Percentiles rank a stretch among this genome's conserved stretches.
Evolutionary conservation across 2,888 invertebrate genomes (phyloP).

Genomic region (Oligia strigilis): DNA sequence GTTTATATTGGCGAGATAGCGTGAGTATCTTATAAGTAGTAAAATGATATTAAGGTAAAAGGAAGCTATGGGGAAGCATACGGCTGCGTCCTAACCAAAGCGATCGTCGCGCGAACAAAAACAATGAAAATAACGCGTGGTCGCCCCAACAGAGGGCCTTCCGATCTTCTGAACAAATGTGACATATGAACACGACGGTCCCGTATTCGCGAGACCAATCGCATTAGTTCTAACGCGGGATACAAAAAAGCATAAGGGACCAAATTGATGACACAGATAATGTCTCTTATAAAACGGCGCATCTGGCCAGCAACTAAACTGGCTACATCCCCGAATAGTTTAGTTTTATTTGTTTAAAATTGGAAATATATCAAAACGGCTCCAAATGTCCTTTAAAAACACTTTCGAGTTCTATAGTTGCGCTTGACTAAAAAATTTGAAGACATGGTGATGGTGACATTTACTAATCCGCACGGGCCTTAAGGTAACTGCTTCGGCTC

Average conservation of each 20-base stretch:
- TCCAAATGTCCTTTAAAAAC: background rate
- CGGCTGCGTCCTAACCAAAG: too few species aligned
- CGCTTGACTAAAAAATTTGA: background rate
- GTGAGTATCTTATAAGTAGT: constrained; percentile 23
- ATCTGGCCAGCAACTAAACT: background rate
- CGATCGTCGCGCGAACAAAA: background rate
- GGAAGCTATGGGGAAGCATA: too few species aligned
- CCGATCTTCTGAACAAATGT: background rate
- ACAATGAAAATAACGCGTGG: background rate
- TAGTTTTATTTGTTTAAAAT: background rate
- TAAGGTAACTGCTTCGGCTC: too few species aligned
- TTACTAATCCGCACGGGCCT: background rate
- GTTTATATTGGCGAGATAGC: constrained; percentile 49
- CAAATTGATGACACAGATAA: background rate
- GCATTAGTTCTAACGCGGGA: background rate
- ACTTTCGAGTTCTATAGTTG: background rate
- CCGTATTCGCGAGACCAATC: background rate
- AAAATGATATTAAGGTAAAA: background rate
- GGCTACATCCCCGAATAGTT: background rate
- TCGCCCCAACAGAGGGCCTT: background rate
- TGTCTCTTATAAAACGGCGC: background rate
- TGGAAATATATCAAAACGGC: background rate
- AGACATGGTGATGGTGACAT: background rate
- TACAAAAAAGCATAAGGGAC: background rate
- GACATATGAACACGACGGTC: background rate